These are phyloP conservation scores for Diloba caeruleocephala DNA, from an alignment of 2,888 invertebrate species.

Conservation along the genomic window DNA sequence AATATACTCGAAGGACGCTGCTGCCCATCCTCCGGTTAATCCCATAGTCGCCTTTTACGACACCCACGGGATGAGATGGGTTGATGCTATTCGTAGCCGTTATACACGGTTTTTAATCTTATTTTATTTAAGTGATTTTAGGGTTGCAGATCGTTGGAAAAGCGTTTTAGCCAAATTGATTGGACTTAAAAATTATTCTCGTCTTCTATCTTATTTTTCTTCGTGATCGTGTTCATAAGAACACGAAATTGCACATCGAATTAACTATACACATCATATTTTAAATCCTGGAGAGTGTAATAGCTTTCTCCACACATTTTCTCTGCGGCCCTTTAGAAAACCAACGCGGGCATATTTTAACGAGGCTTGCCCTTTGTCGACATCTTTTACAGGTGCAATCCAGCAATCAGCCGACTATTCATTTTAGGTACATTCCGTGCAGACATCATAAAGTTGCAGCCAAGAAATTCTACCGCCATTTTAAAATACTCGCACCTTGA, in stretches of 20 bases:
- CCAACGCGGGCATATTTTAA: constrained; percentile 45
- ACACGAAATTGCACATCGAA: neutral
- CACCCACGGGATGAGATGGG: too few relatives aligned
- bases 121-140: too few relatives aligned
- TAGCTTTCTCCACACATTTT: constrained; percentile 20
- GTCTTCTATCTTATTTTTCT: too few relatives aligned
- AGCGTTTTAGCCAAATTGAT: too few relatives aligned
- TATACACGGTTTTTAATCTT: too few relatives aligned
- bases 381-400: constrained; percentile 48
- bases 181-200: too few relatives aligned
- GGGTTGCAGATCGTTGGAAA: too few relatives aligned
- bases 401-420: constrained; percentile 69
- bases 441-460: constrained; percentile 26
- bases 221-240: too few relatives aligned
- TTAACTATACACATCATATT: constrained; percentile 1
- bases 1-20: too few relatives aligned
- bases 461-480: constrained; percentile 24
- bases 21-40: too few relatives aligned
- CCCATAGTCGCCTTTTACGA: too few relatives aligned
- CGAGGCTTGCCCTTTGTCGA: constrained; percentile 57
- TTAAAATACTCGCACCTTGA: constrained; percentile 5
- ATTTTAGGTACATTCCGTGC: constrained; percentile 46
- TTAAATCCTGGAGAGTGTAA: constrained; percentile 13
- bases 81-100: too few relatives aligned
- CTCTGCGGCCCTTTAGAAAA: constrained; percentile 33